These are phyloP conservation scores for Drosophila miranda DNA, from an alignment of 1,140 invertebrate species.

Conservation along the genomic window DNA sequence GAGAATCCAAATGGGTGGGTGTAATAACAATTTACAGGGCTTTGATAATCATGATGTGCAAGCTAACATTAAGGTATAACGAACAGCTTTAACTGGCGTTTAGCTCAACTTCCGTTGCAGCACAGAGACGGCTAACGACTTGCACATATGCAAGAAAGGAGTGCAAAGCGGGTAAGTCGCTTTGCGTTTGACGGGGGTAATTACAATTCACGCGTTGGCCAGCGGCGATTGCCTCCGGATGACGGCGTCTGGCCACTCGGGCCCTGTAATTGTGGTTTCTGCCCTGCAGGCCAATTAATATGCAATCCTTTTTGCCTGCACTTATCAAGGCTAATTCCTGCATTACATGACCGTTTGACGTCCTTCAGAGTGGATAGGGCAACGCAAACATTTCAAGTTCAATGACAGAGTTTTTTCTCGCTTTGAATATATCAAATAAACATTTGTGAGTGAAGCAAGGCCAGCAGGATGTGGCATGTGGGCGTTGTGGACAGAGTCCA, in stretches of 20 bases:
- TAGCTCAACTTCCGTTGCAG: conserved; percentile 58
- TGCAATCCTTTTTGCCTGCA: conserved; percentile 67
- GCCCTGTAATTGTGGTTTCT: too few relatives aligned
- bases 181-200: conserved; percentile 72
- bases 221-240: neutral
- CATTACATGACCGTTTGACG: conserved; percentile 65
- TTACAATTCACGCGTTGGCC: conserved; percentile 49
- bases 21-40: too few relatives aligned
- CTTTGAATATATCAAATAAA: conserved; percentile 62
- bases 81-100: conserved; percentile 43
- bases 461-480: conserved; percentile 50
- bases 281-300: conserved; percentile 63
- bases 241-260: conserved; percentile 21
- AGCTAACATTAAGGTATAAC: conserved; percentile 35
- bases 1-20: too few relatives aligned
- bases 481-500: neutral
- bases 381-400: conserved; percentile 69
- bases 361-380: conserved; percentile 42
- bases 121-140: too few relatives aligned
- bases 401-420: conserved; percentile 45
- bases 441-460: conserved; percentile 43
- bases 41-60: too few relatives aligned
- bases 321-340: conserved; percentile 72
- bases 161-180: conserved; percentile 38
- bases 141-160: too few relatives aligned